phyloP scores from a whole-genome alignment of 2,797 vertebrate genomes.

The Macropodus opercularis region DNA sequence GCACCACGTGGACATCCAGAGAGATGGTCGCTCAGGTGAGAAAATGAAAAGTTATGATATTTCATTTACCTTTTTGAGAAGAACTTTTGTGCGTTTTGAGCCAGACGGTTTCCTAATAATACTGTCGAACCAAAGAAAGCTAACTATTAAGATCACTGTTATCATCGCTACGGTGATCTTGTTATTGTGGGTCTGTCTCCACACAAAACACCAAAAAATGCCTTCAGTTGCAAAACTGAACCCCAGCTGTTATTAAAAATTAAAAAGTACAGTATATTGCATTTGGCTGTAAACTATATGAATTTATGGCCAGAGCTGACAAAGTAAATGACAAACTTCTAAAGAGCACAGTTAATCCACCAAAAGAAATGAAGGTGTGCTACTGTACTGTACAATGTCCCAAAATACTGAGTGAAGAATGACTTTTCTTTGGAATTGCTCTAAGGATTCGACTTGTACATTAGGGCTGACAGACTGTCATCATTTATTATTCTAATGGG shows the following conservation, averaged over 20 bases:
- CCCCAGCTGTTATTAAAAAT: constrained; percentile 37
- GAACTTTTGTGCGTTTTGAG: background rate
- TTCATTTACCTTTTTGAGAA: background rate
- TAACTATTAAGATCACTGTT: background rate
- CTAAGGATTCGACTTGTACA: background rate
- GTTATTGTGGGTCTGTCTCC: constrained; percentile 6
- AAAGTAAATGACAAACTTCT: constrained; percentile 19
- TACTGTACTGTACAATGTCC: background rate
- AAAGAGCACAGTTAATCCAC: constrained; percentile 13
- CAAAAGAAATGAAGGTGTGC: background rate
- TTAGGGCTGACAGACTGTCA: background rate
- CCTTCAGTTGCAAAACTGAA: constrained; percentile 27
- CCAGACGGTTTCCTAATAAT: background rate
- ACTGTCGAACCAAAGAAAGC: background rate
- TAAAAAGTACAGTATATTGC: too few species aligned
- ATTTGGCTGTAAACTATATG: constrained; percentile 23
- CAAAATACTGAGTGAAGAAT: background rate
- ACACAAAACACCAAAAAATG: constrained; percentile 22
- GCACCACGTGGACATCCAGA: constrained; percentile 98
- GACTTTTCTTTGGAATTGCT: background rate
- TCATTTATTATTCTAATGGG: background rate
- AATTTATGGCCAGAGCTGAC: constrained; percentile 34
- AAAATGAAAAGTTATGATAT: background rate
- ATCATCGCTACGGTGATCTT: background rate
- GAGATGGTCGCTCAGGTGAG: constrained; percentile 96